Conservation (phyloP, 2,113 vertebrate species). For the Terrapene triunguis region DNA sequence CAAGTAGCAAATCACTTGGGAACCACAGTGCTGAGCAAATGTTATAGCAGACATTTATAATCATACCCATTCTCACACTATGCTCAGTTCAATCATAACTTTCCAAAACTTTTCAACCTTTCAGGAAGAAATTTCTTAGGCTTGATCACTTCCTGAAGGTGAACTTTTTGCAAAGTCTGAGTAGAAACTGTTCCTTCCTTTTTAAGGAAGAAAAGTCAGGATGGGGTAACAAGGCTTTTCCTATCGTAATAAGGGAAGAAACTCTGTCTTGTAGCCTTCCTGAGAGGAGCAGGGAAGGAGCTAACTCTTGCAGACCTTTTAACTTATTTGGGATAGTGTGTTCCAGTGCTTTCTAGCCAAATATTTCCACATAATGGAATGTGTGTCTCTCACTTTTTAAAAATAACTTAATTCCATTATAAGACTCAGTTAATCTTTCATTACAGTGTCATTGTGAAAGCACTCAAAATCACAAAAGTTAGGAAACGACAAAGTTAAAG, state of each 20-base stretch:
- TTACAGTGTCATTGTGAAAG: background rate
- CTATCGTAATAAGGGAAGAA: background rate
- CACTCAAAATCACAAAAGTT: background rate
- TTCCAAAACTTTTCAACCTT: background rate
- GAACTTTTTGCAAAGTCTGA: background rate
- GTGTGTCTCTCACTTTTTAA: background rate
- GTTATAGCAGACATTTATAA: background rate
- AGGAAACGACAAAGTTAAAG: background rate
- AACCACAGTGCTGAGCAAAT: background rate
- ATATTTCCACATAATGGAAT: background rate
- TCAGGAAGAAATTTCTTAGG: background rate
- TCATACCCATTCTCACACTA: background rate
- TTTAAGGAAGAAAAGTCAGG: background rate
- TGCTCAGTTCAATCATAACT: background rate
- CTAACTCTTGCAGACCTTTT: background rate
- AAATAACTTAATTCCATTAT: background rate
- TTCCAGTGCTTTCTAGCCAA: background rate
- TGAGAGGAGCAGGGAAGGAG: background rate
- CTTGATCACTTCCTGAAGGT: background rate
- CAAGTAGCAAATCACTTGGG: constrained; percentile 2
- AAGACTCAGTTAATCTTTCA: background rate
- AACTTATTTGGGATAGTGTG: background rate
- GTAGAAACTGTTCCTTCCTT: background rate
- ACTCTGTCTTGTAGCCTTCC: rapidly evolving
- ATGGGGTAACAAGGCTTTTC: background rate